Base-by-base conservation (phyloP, 2,797 vertebrate species). In the Arctocebus calabarensis region DNA sequence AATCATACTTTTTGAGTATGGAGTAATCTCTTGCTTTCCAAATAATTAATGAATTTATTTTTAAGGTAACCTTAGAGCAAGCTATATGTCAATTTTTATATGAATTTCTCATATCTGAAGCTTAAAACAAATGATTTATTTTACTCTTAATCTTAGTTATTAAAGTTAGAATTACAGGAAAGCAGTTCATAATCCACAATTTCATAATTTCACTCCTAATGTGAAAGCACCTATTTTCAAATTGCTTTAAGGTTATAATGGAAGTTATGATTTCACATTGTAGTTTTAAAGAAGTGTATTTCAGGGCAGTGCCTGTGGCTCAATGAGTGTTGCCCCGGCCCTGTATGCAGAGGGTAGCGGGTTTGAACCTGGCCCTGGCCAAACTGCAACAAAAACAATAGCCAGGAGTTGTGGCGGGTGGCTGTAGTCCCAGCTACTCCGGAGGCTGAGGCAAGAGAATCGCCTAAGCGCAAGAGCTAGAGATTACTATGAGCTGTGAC, bases 221-320 rank as follows among this genome's bases (percentile, higher is more conserved):
- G 11, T 19, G n/a, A 92, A 89, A 75, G 23, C 13, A 55, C 22
- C 37, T 34, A 14, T 91, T 92, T 90, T 74, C 77, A 88, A 92
- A 85, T 70, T 94, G 25, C 34, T 95, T 89, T 91, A 78, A 88
- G 82, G 20, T 40, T 91, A 23, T 91, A 64, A 84, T 84, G 75
- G 55, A 90, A 94, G 48, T 57, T 75, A 78, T 45, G 22, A n/a
- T 77, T 94, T 75, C 78, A 73, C 9, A 22, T 79, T 91, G 86
- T 45, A 59, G 10, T 86, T 90, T 94, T 62, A 94, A 88, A 91
- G 37, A 86, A 92, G 93, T 94, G 71, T 94, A 70, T 88, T 95
- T 22, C 78, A 90, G 32, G 43, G 43, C 43, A 7, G 43, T 43
- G 43, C 43, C 43, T 9, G 8, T 43, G 43, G 43, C 43, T 45